Percentiles rank a stretch among this genome's conserved stretches.
These are phyloP conservation scores for Automeris io DNA, from an alignment of 2,888 invertebrate species.

Conservation along the genomic window DNA sequence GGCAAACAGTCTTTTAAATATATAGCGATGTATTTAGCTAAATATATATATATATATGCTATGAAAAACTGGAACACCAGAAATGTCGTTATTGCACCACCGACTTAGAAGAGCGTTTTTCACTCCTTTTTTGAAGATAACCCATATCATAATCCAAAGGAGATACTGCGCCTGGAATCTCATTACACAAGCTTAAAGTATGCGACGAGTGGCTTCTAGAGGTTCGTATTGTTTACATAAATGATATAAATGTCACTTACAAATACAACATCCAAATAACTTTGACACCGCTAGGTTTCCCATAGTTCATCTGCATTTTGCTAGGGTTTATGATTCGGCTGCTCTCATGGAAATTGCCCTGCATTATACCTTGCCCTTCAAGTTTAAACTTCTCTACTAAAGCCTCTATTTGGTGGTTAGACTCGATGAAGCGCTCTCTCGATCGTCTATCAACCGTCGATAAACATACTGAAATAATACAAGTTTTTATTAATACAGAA, in stretches of 20 bases:
- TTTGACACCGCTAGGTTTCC: constrained; percentile 81
- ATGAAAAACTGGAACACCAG: no score
- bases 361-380: constrained; percentile 87
- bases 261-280: constrained; percentile 82
- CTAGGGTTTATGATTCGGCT: constrained; percentile 79
- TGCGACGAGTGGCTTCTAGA: no score
- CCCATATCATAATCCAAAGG: no score
- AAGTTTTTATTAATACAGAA: no score
- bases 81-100: no score
- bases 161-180: no score
- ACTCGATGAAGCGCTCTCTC: constrained; percentile 93
- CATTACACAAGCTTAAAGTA: no score
- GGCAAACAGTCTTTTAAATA: no score
- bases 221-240: neutral
- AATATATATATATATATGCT: no score
- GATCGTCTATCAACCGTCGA: constrained; percentile 82
- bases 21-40: no score
- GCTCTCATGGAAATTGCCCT: constrained; percentile 75
- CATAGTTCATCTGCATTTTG: constrained; percentile 85
- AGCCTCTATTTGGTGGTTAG: constrained; percentile 94
- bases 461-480: constrained; percentile 62
- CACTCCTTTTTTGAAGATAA: no score
- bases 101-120: no score
- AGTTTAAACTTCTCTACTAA: constrained; percentile 93
- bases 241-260: constrained; percentile 54